These are phyloP conservation scores for Sander lucioperca DNA, from an alignment of 2,113 vertebrate genomes.

Conservation along the genomic window DNA sequence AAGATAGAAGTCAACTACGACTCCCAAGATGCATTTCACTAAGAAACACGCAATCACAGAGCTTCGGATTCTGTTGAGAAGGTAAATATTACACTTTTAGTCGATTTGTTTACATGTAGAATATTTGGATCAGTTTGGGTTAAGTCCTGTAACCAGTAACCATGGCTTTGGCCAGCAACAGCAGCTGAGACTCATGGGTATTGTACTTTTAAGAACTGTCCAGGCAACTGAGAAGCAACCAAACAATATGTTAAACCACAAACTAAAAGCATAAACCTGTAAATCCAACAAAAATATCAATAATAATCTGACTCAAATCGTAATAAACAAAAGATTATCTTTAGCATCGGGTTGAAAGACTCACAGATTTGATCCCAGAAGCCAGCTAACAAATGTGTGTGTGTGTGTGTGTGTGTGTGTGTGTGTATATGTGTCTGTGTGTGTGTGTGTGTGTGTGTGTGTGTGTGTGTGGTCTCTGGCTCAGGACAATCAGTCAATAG, in stretches of 20 bases:
- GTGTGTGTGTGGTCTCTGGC: constrained; percentile 42
- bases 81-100: too few relatives aligned
- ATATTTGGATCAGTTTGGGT: not conserved
- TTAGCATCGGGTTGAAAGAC: not conserved
- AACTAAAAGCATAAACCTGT: not conserved
- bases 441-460: constrained; percentile 21
- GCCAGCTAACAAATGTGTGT: not conserved
- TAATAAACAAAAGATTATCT: not conserved
- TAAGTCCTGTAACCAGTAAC: not conserved
- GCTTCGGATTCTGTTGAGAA: not conserved
- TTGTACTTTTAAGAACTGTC: not conserved
- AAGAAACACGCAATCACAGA: not conserved
- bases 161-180: not conserved
- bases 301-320: not conserved
- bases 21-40: constrained; percentile 25
- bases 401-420: constrained; percentile 29
- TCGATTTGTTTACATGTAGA: too few relatives aligned
- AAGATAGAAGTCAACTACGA: not conserved
- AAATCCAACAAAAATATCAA: not conserved
- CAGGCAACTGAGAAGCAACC: not conserved
- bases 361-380: constrained; percentile 5
- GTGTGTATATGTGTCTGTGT: too few relatives aligned
- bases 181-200: constrained; percentile 4
- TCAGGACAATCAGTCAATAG: constrained; percentile 51
- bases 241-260: too few relatives aligned